Percentiles rank a stretch among this genome's conserved stretches.
These are phyloP conservation scores for Phalacrocorax aristotelis DNA, from an alignment of 2,113 vertebrate genomes.

Conservation along the genomic window DNA sequence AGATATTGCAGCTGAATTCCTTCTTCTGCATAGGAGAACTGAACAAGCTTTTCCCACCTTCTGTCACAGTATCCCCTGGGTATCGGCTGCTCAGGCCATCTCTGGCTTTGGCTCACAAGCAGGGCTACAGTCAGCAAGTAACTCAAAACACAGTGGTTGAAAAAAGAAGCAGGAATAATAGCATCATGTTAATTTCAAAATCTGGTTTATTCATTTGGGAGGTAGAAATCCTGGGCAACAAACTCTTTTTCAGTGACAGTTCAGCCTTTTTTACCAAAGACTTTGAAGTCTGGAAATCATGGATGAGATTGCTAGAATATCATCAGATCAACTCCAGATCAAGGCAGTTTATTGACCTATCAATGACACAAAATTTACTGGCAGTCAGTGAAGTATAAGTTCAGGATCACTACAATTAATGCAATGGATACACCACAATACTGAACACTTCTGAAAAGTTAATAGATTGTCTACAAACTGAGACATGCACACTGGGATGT, in stretches of 20 bases:
- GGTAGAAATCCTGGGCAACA: neutral
- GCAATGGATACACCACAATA: neutral
- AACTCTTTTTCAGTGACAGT: neutral
- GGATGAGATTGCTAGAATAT: neutral
- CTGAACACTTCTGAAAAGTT: neutral
- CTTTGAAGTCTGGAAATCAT: neutral
- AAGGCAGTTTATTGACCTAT: neutral
- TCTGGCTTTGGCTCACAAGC: neutral
- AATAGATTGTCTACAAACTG: neutral
- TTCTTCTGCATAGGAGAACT: neutral
- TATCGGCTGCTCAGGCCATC: neutral
- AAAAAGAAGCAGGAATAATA: neutral
- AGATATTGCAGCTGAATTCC: neutral
- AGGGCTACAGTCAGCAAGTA: neutral
- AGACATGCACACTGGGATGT: neutral
- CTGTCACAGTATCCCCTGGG: neutral
- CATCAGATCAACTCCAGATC: neutral
- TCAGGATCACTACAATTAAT: neutral
- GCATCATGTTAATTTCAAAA: neutral
- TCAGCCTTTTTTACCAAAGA: neutral
- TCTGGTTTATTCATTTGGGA: neutral
- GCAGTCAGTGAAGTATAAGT: neutral
- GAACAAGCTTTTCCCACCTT: neutral
- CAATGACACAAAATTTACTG: neutral
- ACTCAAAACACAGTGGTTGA: neutral